phyloP scores from a whole-genome alignment of 2,888 invertebrate species.

The Diarsia dahlii region DNA sequence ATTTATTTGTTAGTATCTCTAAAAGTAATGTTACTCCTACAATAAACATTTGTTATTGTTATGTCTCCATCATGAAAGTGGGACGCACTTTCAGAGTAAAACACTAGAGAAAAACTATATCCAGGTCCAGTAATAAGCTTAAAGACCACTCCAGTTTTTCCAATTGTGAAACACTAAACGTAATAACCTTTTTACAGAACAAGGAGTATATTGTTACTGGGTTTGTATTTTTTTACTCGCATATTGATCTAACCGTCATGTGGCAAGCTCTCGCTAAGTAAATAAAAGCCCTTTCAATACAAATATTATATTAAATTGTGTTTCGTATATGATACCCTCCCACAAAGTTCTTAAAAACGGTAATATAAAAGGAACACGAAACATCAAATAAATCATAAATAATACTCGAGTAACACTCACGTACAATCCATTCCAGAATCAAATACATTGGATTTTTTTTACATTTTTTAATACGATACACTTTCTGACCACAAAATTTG shows the following conservation, averaged over 20 bases:
- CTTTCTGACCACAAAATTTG: too few species aligned
- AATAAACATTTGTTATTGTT: not conserved
- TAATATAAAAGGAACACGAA: not conserved
- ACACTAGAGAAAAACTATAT: not conserved
- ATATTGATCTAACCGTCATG: not conserved
- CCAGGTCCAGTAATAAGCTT: not conserved
- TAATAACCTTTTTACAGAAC: not conserved
- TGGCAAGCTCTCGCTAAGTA: not conserved
- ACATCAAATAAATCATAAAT: conserved; percentile 13
- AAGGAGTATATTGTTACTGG: not conserved
- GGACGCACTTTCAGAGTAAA: not conserved
- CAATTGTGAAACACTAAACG: not conserved
- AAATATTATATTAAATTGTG: not conserved
- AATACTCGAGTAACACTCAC: not conserved
- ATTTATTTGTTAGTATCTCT: not conserved
- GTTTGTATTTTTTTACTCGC: not conserved
- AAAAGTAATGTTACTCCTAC: not conserved
- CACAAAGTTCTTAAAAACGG: not conserved
- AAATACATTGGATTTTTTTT: not conserved
- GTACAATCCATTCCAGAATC: not conserved
- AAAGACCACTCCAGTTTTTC: not conserved
- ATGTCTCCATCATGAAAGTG: not conserved
- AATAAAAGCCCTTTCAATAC: not conserved
- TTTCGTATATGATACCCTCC: conserved; percentile 2
- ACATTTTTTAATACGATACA: not conserved